These are phyloP conservation scores for Cettia cetti DNA, from an alignment of 2,113 vertebrate genomes.

Conservation along the genomic window DNA sequence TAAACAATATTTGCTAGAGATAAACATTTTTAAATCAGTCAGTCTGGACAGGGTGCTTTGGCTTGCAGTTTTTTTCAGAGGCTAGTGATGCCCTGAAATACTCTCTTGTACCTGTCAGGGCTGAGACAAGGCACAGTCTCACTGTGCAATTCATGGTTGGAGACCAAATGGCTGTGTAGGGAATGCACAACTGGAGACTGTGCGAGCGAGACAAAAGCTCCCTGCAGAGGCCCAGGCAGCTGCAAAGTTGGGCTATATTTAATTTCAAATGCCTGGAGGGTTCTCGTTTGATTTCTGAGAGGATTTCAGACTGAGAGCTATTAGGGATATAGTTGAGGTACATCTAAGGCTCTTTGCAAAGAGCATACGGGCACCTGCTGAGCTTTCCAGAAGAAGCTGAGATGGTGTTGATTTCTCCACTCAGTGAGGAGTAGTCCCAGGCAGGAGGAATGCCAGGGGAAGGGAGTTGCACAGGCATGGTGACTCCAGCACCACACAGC, in stretches of 20 bases:
- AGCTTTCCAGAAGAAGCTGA: neutral
- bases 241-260: neutral
- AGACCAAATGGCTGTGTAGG: neutral
- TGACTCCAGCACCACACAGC: neutral
- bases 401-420: neutral
- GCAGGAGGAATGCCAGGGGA: neutral
- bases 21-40: neutral
- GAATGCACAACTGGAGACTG: neutral
- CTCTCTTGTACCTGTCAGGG: neutral
- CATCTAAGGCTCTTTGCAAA: neutral
- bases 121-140: neutral
- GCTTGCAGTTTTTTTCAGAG: neutral
- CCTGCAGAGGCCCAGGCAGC: neutral
- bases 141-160: neutral
- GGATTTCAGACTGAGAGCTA: neutral
- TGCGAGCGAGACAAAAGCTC: neutral
- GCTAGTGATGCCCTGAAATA: neutral
- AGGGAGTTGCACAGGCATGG: accelerated
- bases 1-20: neutral
- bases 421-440: neutral
- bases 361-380: accelerated
- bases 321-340: neutral
- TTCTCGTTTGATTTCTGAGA: neutral
- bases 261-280: neutral
- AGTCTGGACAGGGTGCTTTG: neutral